phyloP scores from a whole-genome alignment of 2,888 invertebrate species.

The Cheilosia scutellata region DNA sequence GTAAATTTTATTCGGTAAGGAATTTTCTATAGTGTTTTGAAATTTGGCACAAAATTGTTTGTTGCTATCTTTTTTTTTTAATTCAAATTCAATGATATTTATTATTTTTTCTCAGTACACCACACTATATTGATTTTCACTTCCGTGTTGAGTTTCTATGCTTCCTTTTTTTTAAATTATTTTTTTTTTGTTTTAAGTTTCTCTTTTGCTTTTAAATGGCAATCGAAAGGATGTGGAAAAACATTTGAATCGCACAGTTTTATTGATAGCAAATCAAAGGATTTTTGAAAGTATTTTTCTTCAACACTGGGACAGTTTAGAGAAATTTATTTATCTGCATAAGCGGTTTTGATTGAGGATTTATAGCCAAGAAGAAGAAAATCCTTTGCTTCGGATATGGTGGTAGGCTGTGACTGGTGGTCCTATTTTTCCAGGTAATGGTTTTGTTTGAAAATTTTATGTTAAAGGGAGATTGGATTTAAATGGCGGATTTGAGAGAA shows the following conservation, averaged over 20 bases:
- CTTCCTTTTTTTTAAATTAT: conserved; percentile 11
- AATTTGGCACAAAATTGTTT: conserved; percentile 72
- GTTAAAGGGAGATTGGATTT: conserved; percentile 74
- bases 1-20: conserved; percentile 40
- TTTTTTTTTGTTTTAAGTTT: conserved; percentile 12
- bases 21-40: conserved; percentile 52
- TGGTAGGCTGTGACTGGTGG: conserved; percentile 48
- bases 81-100: conserved; percentile 21
- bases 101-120: conserved; percentile 41
- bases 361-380: conserved; percentile 25
- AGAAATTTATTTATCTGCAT: conserved; percentile 27
- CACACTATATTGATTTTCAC: conserved; percentile 71
- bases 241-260: conserved; percentile 60
- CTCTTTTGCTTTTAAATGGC: conserved; percentile 46
- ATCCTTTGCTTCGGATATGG: conserved; percentile 43
- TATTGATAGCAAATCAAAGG: conserved; percentile 9
- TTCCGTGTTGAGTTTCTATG: conserved; percentile 62
- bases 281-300: conserved; percentile 25
- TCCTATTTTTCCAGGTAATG: conserved; percentile 27
- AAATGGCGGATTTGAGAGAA: conserved; percentile 77
- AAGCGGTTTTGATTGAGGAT: conserved; percentile 36
- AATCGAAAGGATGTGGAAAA: conserved; percentile 67
- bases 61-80: conserved; percentile 16
- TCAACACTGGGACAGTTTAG: conserved; percentile 24
- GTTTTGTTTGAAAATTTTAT: conserved; percentile 6